Conservation (phyloP, 1,140 invertebrate species). For the Pristionchus pacificus region DNA sequence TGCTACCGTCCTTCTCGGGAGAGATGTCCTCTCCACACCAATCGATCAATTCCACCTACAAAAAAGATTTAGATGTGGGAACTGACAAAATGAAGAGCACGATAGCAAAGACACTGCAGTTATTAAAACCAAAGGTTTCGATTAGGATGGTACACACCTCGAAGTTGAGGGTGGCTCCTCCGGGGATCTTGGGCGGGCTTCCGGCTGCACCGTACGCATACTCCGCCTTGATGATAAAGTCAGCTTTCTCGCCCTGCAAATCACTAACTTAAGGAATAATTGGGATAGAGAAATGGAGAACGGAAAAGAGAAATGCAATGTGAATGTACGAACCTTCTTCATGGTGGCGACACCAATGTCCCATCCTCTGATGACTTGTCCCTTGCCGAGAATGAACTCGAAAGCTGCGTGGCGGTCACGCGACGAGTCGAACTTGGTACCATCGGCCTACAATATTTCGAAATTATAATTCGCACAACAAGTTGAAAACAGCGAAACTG, state of each 20-base stretch:
- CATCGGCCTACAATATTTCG: constrained; percentile 6
- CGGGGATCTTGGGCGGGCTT: constrained; percentile 29
- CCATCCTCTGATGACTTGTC: constrained; percentile 26
- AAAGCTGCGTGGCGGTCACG: constrained; percentile 17
- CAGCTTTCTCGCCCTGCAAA: constrained; percentile 1
- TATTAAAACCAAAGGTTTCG: background rate
- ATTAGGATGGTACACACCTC: background rate
- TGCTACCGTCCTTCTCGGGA: constrained; percentile 22
- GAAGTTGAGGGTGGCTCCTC: constrained; percentile 21
- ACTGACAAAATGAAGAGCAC: background rate
- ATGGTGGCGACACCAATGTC: constrained; percentile 33
- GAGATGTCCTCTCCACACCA: constrained; percentile 32
- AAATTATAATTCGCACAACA: background rate
- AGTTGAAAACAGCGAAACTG: no score
- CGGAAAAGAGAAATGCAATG: no score
- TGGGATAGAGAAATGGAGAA: no score
- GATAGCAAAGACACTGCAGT: no score
- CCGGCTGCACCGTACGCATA: constrained; percentile 30
- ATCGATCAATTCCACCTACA: constrained; percentile 21
- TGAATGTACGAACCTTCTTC: no score
- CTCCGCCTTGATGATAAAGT: constrained; percentile 20
- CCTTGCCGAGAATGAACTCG: constrained; percentile 21
- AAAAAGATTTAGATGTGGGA: constrained; percentile 1
- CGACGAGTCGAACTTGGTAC: constrained; percentile 25
- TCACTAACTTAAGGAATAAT: background rate